phyloP scores from a whole-genome alignment of 2,888 invertebrate genomes.

The Camptogramma bilineatum region DNA sequence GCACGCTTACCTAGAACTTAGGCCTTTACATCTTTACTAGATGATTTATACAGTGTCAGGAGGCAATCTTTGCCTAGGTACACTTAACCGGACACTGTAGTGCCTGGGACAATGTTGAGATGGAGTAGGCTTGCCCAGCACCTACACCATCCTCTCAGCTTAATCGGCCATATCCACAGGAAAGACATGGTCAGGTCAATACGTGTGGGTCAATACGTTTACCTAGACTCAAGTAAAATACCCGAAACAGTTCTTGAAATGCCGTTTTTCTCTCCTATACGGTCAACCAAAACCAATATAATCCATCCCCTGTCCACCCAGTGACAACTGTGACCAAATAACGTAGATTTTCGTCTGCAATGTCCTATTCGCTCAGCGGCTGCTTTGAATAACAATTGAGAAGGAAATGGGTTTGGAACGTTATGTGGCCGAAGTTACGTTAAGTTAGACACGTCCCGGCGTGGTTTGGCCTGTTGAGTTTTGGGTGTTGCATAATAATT shows the following conservation, averaged over 20 bases:
- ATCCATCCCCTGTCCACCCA: not conserved
- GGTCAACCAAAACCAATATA: not conserved
- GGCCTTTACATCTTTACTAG: too few species aligned
- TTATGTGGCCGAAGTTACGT: not conserved
- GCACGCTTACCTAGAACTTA: too few species aligned
- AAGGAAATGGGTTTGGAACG: not conserved
- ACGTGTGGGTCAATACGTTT: too few species aligned
- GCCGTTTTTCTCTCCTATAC: too few species aligned
- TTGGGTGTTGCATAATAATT: not conserved
- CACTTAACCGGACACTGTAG: too few species aligned
- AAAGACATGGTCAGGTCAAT: too few species aligned
- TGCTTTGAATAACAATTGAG: slow-evolving; percentile 1
- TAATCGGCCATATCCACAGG: too few species aligned
- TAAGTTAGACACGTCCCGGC: not conserved
- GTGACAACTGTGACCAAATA: not conserved
- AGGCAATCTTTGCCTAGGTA: too few species aligned
- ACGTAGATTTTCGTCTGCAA: not conserved
- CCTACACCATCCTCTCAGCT: too few species aligned
- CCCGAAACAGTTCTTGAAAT: not conserved
- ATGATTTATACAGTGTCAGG: too few species aligned
- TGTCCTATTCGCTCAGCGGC: not conserved
- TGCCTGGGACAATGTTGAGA: too few species aligned
- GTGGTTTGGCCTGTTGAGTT: not conserved
- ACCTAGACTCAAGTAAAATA: not conserved
- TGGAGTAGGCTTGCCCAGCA: too few species aligned